phyloP scores from a whole-genome alignment of 2,797 vertebrate genomes.

The Lacerta agilis region DNA sequence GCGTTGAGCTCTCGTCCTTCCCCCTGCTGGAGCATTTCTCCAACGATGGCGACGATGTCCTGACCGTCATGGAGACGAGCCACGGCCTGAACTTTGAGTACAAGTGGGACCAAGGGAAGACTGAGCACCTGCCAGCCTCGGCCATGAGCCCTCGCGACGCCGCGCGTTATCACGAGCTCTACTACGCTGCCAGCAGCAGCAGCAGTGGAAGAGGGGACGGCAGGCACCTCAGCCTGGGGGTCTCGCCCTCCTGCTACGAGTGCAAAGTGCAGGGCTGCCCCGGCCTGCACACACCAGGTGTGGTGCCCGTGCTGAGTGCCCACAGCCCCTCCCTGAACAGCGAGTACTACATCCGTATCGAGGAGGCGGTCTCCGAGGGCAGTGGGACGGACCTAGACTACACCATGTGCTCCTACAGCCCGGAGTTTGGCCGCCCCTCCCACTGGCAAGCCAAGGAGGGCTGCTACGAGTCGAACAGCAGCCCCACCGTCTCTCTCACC shows the following conservation, averaged over 20 bases:
- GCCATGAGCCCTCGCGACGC: conserved; percentile 77
- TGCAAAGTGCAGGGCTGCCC: conserved; percentile 71
- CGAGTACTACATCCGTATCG: conserved; percentile 96
- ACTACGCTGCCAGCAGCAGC: conserved; percentile 82
- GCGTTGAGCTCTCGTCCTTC: conserved; percentile 83
- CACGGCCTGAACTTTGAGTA: conserved; percentile 97
- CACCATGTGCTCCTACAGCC: conserved; percentile 86
- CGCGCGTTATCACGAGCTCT: conserved; percentile 84
- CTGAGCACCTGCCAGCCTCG: conserved; percentile 79
- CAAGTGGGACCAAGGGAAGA: conserved; percentile 93
- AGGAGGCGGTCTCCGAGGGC: conserved; percentile 83
- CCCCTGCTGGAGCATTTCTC: conserved; percentile 87
- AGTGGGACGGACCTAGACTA: conserved; percentile 86
- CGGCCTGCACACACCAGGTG: conserved; percentile 79
- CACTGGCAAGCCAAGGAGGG: conserved; percentile 81
- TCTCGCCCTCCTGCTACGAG: conserved; percentile 89
- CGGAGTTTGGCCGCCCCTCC: conserved; percentile 78
- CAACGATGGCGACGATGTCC: conserved; percentile 90
- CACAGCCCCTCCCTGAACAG: conserved; percentile 91
- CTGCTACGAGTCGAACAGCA: conserved; percentile 84
- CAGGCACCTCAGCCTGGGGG: conserved; percentile 74
- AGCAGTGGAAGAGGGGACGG: conserved; percentile 62
- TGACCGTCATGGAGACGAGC: conserved; percentile 96
- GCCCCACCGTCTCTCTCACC: conserved; percentile 85
- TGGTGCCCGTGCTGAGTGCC: conserved; percentile 91